Conservation (phyloP, 2,113 vertebrate genomes). For the Genyomyrus donnyi region DNA sequence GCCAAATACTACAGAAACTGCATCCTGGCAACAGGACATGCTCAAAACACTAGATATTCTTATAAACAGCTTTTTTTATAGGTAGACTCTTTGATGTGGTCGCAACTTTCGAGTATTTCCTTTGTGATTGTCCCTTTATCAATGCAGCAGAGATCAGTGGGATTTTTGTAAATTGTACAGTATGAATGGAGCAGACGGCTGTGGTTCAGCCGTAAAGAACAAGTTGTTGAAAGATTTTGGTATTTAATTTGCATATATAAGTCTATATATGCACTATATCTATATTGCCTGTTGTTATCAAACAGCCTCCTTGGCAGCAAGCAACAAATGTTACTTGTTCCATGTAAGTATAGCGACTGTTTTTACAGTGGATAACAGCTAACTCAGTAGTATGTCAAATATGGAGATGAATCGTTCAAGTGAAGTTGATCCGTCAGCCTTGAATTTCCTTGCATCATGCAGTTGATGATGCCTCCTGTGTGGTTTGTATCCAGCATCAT, state of each 20-base stretch:
- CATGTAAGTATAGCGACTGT: neutral
- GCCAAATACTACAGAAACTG: neutral
- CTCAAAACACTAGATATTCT: neutral
- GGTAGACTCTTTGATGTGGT: slow-evolving; percentile 11
- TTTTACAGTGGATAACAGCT: neutral
- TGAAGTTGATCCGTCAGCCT: neutral
- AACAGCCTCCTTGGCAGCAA: neutral
- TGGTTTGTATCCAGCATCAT: neutral
- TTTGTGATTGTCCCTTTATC: neutral
- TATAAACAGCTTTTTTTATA: neutral
- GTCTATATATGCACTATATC: neutral
- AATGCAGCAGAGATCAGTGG: neutral
- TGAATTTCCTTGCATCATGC: neutral
- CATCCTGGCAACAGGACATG: neutral
- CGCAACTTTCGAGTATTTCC: slow-evolving; percentile 11
- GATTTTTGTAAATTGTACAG: slow-evolving; percentile 1
- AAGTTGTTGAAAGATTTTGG: neutral
- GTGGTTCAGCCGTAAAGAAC: neutral
- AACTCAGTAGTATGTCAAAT: neutral
- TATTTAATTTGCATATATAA: neutral
- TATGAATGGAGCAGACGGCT: neutral
- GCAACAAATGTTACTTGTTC: neutral
- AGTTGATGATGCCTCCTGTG: neutral
- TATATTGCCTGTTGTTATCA: neutral
- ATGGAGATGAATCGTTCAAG: neutral